Evolutionary conservation across 2,113 vertebrate genomes (phyloP), one percentile per base, ranked within the genome.

Genomic region (Rattus rattus): DNA sequence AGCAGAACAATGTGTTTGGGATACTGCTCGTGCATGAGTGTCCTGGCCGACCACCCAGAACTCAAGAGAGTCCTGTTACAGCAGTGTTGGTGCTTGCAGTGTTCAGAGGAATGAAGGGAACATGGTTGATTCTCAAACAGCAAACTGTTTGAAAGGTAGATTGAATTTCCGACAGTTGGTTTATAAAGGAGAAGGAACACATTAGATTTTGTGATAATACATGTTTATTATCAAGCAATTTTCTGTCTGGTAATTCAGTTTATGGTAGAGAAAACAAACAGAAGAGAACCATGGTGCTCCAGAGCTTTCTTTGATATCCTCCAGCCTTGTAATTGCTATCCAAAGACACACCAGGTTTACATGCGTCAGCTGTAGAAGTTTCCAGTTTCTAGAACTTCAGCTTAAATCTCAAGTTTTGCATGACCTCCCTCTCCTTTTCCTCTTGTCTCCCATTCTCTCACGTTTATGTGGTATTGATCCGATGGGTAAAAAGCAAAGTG

Each of bases 281-380:
- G 65, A 70, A 77, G 69, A 84, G 63, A 72, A 54, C 26, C 2
- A n/a, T 5, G 8, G 30, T 12, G 12, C 36, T 88, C 39, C 8
- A n/a, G 36, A 87, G 14, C 54, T n/a, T 12, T 8, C 39, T 73
- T 43, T 13, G 24, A 0, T 26, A 7, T 52, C 19, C 28, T 17
- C 20, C 59, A 83, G 4, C 10, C 70, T 59, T 83, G 56, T 14
- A 39, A 63, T 80, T 17, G 10, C 1, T 30, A n/a, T 11, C 63
- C 79, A 33, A 20, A 49, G 49, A 52, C 39, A 39, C 28, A 11
- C 65, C 26, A 9, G 26, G 0, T n/a, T 7, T 43, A 24, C 7
- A 2, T 1, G 1, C 1, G 20, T 22, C n/a, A 56, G 6, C n/a
- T 30, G 63, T 16, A 1, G 11, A 7, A n/a, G 54, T 39, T 47